Evolutionary conservation across 2,888 invertebrate species (phyloP).

Genomic region (Sussaba pulchella): DNA sequence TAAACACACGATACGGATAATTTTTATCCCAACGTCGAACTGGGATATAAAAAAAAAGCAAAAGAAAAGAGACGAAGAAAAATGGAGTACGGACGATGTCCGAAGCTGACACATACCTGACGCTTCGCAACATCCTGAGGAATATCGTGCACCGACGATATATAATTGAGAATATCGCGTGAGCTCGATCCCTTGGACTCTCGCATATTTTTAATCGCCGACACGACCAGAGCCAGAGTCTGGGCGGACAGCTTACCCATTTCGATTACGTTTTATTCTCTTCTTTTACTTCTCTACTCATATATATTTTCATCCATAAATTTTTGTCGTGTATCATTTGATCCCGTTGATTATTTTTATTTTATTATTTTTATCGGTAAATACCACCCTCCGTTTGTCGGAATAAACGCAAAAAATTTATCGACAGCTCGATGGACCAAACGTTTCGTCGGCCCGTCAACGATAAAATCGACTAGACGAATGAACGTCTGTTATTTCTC

Average conservation of each 20-base stretch:
- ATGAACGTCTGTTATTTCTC: constrained; percentile 57
- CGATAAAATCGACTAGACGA: constrained; percentile 45
- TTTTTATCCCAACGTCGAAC: too few species aligned
- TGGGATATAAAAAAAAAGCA: too few species aligned
- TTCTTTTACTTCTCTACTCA: not conserved
- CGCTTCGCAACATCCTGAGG: constrained; percentile 70
- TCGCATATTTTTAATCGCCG: constrained; percentile 75
- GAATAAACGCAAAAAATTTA: constrained; percentile 27
- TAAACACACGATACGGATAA: too few species aligned
- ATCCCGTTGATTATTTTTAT: constrained; percentile 12
- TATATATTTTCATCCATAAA: too few species aligned
- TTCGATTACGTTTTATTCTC: constrained; percentile 49
- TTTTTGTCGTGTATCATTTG: too few species aligned
- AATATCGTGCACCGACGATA: constrained; percentile 71
- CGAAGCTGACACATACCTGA: too few species aligned
- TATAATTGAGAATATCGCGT: constrained; percentile 73
- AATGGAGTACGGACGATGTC: not conserved
- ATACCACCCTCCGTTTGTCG: not conserved
- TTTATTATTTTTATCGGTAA: constrained; percentile 1
- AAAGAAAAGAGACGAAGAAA: too few species aligned
- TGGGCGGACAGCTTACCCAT: constrained; percentile 68
- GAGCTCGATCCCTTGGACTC: constrained; percentile 74
- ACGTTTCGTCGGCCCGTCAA: constrained; percentile 42
- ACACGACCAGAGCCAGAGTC: constrained; percentile 70
- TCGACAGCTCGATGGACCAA: constrained; percentile 15